Base-by-base conservation (phyloP, 1,140 invertebrate genomes). In the Daktulosphaira vitifoliae region DNA sequence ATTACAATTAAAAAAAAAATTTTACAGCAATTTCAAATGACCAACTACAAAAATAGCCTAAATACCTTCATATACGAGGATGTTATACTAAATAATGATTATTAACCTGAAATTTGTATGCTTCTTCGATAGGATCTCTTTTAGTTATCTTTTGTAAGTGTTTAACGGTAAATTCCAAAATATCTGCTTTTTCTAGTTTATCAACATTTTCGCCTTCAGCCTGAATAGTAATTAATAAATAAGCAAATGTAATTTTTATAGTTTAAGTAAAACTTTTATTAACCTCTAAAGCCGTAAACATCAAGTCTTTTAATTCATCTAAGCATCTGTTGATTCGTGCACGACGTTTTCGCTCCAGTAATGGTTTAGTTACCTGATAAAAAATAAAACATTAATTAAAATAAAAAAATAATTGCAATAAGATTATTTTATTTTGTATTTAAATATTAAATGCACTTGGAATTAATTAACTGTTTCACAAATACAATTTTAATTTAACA, bases 161-260 rank as follows among this genome's bases (percentile, higher is more conserved):
- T 65, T 80, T 76, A 1, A 86, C 83, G 0, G 84, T 84, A 73
- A 86, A 75, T 69, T 86, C 84, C 25, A 86, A 73, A 66, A 86
- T 84, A 70, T 86, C 84, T 9, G 84, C 84, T 70, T 86, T 86
- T 72, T 86, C 84, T 68, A 85, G 72, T 68, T 85, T 84, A 73
- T 87, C 87, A 4, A 77, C 75, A 66, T 77, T 76, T 67, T 79
- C 78, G 1, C 76, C 78, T 69, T 79, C 77, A n/a, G 75, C 69
- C 66, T 76, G 72, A 6, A 78, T 51, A 46, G 9, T 4, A 48
- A n/a, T 22, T 7, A 33, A 39, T 83, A 52, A 13, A 29, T 50
- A 20, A 18, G 7, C 18, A 25, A 44, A 23, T n/a, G 23, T 22
- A 56, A 5, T 8, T 3, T 16, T 8, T 9, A 25, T 25, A 0